Base-by-base conservation (phyloP, 2,113 vertebrate genomes). In the Gobius niger region DNA sequence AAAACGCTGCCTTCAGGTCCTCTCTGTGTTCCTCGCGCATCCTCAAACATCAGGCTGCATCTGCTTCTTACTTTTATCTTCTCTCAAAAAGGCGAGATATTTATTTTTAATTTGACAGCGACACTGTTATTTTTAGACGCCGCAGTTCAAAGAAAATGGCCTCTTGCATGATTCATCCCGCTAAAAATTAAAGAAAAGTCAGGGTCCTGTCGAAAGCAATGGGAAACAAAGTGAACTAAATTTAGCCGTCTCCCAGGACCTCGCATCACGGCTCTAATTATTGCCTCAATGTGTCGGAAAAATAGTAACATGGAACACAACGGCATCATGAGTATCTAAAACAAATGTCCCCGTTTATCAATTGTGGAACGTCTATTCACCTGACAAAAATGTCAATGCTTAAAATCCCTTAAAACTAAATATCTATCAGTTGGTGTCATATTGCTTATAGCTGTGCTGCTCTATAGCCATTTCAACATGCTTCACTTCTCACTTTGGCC, bases 101-200 rank as follows among this genome's bases (percentile, higher is more conserved):
- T 90, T 92, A 90, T 91, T 92, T 92, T 93, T 92, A 89, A 90
- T 91, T 89, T 90, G 90, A 90, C 90, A 89, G 89, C 78, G 63
- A 41, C 66, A 65, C 62, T 52, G 77, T 72, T 93, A 93, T 93
- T 93, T 93, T 93, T 92, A 90, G 85, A 72, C 42, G 40, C 19
- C 61, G 64, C 72, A 65, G 75, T 88, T 93, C 85, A 90, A 91
- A 91, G 83, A 86, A 63, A 85, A 78, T 70, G 72, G 78, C 77
- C 74, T 60, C 52, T 73, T 92, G 82, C 75, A 89, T 86, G 82
- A 87, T 92, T 91, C 76, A 91, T 63, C 46, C 24, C 56, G 34
- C 63, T 51, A 68, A 57, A 61, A 71, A 68, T 18, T 47, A 47
- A 78, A 70, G 50, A 51, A 65, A 77, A 80, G 73, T 75, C 49